These are phyloP conservation scores for Teleogryllus occipitalis DNA, from an alignment of 1,140 invertebrate species.

Conservation along the genomic window DNA sequence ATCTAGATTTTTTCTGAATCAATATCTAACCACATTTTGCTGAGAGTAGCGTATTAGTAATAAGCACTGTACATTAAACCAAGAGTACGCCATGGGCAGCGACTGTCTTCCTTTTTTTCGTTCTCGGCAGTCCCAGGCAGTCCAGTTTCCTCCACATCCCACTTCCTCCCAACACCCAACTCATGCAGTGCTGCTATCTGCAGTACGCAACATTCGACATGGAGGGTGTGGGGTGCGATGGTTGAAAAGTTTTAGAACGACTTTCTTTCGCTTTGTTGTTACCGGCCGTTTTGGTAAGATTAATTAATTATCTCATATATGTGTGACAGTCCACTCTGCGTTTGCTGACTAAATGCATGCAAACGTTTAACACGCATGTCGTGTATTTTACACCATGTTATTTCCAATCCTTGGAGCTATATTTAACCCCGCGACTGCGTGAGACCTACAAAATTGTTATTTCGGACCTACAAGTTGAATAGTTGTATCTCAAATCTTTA, in stretches of 20 bases:
- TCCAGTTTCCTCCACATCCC: neutral
- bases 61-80: neutral
- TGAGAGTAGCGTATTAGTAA: neutral
- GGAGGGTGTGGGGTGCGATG: constrained; percentile 21
- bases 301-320: neutral
- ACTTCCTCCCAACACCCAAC: neutral
- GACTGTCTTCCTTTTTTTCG: neutral
- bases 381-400: neutral
- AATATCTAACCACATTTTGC: neutral
- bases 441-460: neutral
- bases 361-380: neutral
- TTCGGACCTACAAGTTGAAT: neutral
- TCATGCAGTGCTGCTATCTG: constrained; percentile 14
- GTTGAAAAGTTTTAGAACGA: constrained; percentile 23
- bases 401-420: neutral
- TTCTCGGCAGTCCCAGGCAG: neutral
- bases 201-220: constrained; percentile 11
- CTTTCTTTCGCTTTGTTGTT: constrained; percentile 18
- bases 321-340: too few relatives aligned
- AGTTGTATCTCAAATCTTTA: too few relatives aligned
- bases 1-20: neutral
- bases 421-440: neutral
- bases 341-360: neutral
- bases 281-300: neutral
- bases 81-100: neutral